Conservation (phyloP, 2,797 vertebrate species). For the Vultur gryphus region DNA sequence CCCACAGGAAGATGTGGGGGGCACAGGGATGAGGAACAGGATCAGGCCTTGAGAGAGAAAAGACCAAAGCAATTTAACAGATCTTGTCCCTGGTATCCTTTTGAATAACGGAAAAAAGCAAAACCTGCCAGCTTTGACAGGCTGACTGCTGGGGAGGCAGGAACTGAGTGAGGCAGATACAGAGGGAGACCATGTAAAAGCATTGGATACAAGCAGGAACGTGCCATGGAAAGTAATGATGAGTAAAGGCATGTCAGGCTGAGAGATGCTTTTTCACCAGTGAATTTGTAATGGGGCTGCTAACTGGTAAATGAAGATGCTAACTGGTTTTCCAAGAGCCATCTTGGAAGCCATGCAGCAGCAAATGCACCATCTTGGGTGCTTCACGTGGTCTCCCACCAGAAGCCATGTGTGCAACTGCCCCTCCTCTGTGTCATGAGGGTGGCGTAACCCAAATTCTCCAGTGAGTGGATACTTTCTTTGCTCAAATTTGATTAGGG, state of each 20-base stretch:
- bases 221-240: accelerated
- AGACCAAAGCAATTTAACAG: background rate
- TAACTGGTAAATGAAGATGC: background rate
- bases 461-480: background rate
- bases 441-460: background rate
- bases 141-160: background rate
- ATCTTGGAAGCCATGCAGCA: background rate
- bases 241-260: background rate
- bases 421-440: background rate
- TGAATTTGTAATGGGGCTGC: background rate
- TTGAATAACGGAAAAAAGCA: background rate
- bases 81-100: background rate
- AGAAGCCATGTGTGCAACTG: background rate
- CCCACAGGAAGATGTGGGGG: background rate
- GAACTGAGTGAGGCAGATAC: background rate
- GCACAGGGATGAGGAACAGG: background rate
- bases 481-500: background rate
- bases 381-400: background rate
- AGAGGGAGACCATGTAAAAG: background rate
- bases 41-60: background rate
- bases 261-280: background rate
- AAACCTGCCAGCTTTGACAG: background rate
- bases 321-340: background rate
- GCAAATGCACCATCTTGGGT: accelerated
- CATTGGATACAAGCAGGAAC: background rate